A percentile compares a stretch with the other conserved stretches of the same genome.
These are phyloP conservation scores for Falco cherrug DNA, from an alignment of 2,797 vertebrate species.

Conservation along the genomic window DNA sequence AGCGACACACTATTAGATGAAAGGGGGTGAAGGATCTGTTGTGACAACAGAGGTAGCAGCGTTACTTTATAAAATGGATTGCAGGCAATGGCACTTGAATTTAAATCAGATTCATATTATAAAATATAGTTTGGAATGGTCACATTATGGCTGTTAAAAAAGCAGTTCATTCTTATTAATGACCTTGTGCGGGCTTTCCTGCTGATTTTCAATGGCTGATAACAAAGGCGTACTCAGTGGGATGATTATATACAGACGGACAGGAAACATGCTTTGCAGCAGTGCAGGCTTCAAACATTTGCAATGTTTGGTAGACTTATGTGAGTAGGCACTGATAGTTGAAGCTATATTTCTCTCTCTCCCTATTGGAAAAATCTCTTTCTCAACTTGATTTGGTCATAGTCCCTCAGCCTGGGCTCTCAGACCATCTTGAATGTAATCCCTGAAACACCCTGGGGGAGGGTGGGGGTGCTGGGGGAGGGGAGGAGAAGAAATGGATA, in stretches of 20 bases:
- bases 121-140: background rate
- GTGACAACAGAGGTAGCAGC: background rate
- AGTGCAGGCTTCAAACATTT: background rate
- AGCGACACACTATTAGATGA: background rate
- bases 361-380: background rate
- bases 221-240: background rate
- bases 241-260: background rate
- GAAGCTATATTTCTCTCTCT: background rate
- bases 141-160: background rate
- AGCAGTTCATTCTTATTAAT: background rate
- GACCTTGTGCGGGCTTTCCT: background rate
- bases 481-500: background rate
- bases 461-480: too few species aligned
- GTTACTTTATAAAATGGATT: constrained; percentile 1
- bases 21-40: constrained; percentile 12
- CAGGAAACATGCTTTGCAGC: background rate
- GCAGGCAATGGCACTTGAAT: background rate
- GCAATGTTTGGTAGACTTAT: background rate
- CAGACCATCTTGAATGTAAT: background rate
- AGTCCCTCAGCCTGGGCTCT: background rate
- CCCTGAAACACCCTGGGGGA: background rate
- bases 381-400: background rate
- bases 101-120: background rate
- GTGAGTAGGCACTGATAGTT: background rate
- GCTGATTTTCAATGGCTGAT: background rate